Evolutionary conservation across 2,888 invertebrate species (phyloP).

Genomic region (Dilophus febrilis): DNA sequence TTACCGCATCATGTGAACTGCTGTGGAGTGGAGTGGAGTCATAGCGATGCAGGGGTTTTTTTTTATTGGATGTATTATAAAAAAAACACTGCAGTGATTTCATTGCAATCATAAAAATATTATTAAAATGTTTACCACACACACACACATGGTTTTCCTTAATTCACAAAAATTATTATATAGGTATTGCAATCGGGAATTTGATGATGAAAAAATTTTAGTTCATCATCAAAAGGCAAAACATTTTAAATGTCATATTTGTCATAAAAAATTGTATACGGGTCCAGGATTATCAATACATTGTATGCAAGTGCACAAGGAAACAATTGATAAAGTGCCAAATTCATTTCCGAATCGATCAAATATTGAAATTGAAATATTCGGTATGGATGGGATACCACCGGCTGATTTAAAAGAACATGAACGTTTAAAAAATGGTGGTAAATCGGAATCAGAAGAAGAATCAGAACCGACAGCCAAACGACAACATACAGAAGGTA

Average conservation of each 20-base stretch:
- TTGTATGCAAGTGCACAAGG: slow-evolving; percentile 99
- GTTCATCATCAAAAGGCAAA: slow-evolving; percentile 99
- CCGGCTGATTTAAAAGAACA: slow-evolving; percentile 87
- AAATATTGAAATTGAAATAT: slow-evolving; percentile 98
- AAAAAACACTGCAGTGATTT: no score
- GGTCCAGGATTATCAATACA: slow-evolving; percentile 78
- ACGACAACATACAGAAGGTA: slow-evolving; percentile 52
- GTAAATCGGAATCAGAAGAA: slow-evolving; percentile 66
- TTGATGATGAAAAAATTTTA: slow-evolving; percentile 98
- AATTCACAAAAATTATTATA: no score
- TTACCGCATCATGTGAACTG: no score
- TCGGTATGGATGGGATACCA: slow-evolving; percentile 99
- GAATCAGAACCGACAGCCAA: slow-evolving; percentile 70
- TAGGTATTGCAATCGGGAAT: slow-evolving; percentile 99
- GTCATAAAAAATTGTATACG: slow-evolving; percentile 97
- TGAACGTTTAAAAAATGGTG: slow-evolving; percentile 67
- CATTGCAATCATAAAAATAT: no score
- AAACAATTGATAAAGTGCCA: slow-evolving; percentile 98
- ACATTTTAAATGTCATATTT: slow-evolving; percentile 99
- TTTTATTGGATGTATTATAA: no score
- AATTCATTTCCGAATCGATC: slow-evolving; percentile 94
- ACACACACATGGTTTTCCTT: no score
- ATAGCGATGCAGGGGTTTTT: no score
- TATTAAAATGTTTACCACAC: no score
- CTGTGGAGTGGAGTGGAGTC: no score